Evolutionary conservation across 2,113 vertebrate species (phyloP), one percentile per base, ranked within the genome.

Genomic region (Centropus bengalensis): DNA sequence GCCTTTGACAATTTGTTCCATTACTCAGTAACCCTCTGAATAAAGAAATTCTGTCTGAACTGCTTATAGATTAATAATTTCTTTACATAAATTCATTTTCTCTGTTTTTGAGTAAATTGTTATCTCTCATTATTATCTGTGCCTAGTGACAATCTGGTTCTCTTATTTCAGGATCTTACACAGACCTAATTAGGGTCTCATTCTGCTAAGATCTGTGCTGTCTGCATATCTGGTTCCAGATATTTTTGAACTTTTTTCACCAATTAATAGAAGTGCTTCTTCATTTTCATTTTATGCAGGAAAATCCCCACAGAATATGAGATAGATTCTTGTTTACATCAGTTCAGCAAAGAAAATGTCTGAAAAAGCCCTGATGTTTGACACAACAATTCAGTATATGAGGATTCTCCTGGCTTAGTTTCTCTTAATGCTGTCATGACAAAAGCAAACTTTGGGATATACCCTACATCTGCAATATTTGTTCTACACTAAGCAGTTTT

Each of bases 1-100:
- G 88, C 58, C 86, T 97, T 96, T 94, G 93, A 95, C 89, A 96
- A 93, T 96, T 97, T 97, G 62, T 88, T 96, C 87, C 77, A 91
- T 88, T 97, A 96, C 88, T 94, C 96, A 96, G 89, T 93, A 97
- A 96, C 42, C 58, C 44, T 56, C 81, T 73, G 32, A 87, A 93
- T 94, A 91, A 96, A 95, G 86, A 96, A 97, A 82, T 94, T 96
- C 74, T 89, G 56, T 85, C 90, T 96, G 67, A 96, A 95, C 54
- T 81, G 75, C 74, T 93, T 96, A 94, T 83, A 90, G 60, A 92
- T 93, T 94, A 96, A 94, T 97, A 80, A 47, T 82, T 91, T 91
- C 86, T 94, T 95, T 96, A 94, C 68, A 93, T 82, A 68, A 89
- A 81, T 86, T 84, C 73, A 88, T 96, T 97, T 93, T 75, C 88